Evolutionary conservation across 2,797 vertebrate species (phyloP).

Genomic region (Nyctalus aviator): DNA sequence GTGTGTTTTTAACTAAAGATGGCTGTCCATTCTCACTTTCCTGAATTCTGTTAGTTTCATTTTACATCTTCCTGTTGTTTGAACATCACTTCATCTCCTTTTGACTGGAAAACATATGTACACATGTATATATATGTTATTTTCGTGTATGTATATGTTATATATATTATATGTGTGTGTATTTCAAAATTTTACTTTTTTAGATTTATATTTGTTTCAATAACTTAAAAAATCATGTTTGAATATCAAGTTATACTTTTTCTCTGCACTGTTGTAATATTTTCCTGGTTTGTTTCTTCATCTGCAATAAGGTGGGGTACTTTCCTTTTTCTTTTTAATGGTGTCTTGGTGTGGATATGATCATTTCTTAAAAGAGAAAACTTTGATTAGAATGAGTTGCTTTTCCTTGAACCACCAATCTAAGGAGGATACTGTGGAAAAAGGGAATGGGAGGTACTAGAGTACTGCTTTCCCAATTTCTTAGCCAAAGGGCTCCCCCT

Average conservation of each 20-base stretch:
- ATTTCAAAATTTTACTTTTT: not conserved
- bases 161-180: not conserved
- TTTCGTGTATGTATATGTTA: no score
- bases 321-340: not conserved
- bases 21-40: conserved; percentile 10
- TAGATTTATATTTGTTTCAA: not conserved
- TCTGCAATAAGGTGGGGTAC: not conserved
- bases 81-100: not conserved
- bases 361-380: conserved; percentile 7
- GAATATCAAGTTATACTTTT: not conserved
- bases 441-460: not conserved
- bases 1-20: not conserved
- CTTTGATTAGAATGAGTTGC: not conserved
- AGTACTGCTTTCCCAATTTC: not conserved
- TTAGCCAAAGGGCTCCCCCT: not conserved
- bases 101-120: not conserved
- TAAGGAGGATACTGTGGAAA: not conserved
- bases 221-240: not conserved
- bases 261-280: not conserved
- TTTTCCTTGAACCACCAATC: not conserved
- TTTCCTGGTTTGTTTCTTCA: conserved; percentile 9
- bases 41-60: conserved; percentile 8
- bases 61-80: not conserved
- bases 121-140: not conserved
- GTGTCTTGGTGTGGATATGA: not conserved